These are phyloP conservation scores for Melikaiella ostensackeni DNA, from an alignment of 2,888 invertebrate genomes.

Conservation along the genomic window DNA sequence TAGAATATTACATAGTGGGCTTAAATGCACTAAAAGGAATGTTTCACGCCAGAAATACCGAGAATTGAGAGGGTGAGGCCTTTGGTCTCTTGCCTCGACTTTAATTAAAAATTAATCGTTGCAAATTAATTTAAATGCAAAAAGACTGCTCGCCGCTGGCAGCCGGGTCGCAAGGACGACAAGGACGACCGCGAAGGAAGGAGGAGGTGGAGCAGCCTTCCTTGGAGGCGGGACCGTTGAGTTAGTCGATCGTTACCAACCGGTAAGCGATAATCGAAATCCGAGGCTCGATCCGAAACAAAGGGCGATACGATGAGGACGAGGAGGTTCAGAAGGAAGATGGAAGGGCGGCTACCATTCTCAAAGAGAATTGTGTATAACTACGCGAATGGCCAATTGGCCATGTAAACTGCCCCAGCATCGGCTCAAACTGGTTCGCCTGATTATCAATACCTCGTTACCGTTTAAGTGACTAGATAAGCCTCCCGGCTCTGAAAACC, in stretches of 20 bases:
- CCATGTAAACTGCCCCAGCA: slow-evolving; percentile 9
- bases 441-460: slow-evolving; percentile 74
- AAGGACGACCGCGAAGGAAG: slow-evolving; percentile 54
- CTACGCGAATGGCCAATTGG: slow-evolving; percentile 19
- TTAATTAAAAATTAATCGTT: slow-evolving; percentile 76
- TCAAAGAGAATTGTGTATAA: slow-evolving; percentile 13
- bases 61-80: slow-evolving; percentile 43
- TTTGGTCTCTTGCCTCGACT: slow-evolving; percentile 47
- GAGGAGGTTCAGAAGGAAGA: background rate
- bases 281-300: slow-evolving; percentile 68
- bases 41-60: slow-evolving; percentile 55
- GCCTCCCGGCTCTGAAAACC: slow-evolving; percentile 41
- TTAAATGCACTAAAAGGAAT: slow-evolving; percentile 39
- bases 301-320: slow-evolving; percentile 53
- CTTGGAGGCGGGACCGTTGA: slow-evolving; percentile 73
- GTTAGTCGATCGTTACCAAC: slow-evolving; percentile 75
- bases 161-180: slow-evolving; percentile 46
- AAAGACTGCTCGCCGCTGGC: slow-evolving; percentile 56
- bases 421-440: slow-evolving; percentile 39
- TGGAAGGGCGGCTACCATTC: background rate
- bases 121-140: slow-evolving; percentile 76
- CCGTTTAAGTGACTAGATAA: slow-evolving; percentile 57
- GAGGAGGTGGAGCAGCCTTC: slow-evolving; percentile 71
- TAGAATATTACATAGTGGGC: slow-evolving; percentile 15
- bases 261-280: slow-evolving; percentile 74